phyloP scores from a whole-genome alignment of 2,888 invertebrate genomes.

The Xanthorhoe spadicearia region DNA sequence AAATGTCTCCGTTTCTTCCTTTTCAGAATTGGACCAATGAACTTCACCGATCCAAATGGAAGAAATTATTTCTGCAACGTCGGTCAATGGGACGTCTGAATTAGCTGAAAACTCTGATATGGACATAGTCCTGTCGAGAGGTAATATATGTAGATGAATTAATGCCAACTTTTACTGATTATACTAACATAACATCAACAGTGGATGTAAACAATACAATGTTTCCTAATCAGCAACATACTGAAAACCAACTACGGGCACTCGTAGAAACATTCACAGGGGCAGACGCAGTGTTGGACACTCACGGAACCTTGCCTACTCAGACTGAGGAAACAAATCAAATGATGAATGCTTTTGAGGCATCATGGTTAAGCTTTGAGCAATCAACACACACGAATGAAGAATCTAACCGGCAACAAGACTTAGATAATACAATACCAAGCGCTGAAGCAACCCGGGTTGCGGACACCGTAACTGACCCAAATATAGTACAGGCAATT shows the following conservation, averaged over 20 bases:
- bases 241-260: background rate
- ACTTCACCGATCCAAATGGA: background rate
- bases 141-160: background rate
- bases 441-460: no score
- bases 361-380: background rate
- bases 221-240: background rate
- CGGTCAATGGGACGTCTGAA: background rate
- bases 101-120: background rate
- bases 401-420: background rate
- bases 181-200: background rate
- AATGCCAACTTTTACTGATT: background rate
- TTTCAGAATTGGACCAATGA: background rate
- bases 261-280: background rate
- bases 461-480: no score
- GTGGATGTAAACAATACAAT: background rate
- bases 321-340: constrained; percentile 5
- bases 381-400: background rate
- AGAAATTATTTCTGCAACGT: background rate
- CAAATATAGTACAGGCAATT: no score
- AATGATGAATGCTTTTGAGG: background rate
- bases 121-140: background rate
- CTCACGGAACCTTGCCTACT: background rate
- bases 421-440: background rate
- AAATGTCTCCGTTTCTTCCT: background rate
- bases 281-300: background rate